Conservation (phyloP, 1,140 invertebrate genomes). For the Trichonephila inaurata region DNA sequence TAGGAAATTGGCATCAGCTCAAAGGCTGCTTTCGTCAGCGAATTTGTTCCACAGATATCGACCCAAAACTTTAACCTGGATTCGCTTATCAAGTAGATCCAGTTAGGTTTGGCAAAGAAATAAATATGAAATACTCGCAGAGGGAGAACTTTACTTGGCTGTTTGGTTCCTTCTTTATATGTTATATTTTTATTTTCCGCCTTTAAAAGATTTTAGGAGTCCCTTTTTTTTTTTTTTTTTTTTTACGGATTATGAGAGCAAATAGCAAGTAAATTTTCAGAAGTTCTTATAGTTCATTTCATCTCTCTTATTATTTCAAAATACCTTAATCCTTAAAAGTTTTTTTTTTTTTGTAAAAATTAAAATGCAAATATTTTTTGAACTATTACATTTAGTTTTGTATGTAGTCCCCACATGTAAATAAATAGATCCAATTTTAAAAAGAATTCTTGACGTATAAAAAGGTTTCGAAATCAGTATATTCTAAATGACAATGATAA, state of each 20-base stretch:
- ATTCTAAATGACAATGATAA: too few relatives aligned
- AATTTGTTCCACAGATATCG: slow-evolving; percentile 44
- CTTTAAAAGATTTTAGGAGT: neutral
- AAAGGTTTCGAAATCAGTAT: too few relatives aligned
- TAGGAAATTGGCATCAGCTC: slow-evolving; percentile 59
- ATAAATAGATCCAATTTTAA: too few relatives aligned
- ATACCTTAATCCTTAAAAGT: too few relatives aligned
- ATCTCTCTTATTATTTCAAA: too few relatives aligned
- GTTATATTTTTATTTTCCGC: neutral
- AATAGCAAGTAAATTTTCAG: neutral
- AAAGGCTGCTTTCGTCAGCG: slow-evolving; percentile 52
- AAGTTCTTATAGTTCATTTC: too few relatives aligned
- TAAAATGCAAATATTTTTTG: too few relatives aligned
- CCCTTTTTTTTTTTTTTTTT: neutral
- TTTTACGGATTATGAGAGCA: neutral
- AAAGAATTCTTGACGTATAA: too few relatives aligned
- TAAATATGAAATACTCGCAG: neutral
- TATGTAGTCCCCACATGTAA: too few relatives aligned
- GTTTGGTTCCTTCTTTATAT: neutral
- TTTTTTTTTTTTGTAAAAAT: too few relatives aligned
- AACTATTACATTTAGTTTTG: too few relatives aligned
- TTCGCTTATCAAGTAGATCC: slow-evolving; percentile 34
- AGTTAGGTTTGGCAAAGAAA: slow-evolving; percentile 20
- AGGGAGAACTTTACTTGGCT: neutral
- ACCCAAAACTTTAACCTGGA: slow-evolving; percentile 7